These are phyloP conservation scores for Ictidomys tridecemlineatus DNA, from an alignment of 2,113 vertebrate species.

Conservation along the genomic window DNA sequence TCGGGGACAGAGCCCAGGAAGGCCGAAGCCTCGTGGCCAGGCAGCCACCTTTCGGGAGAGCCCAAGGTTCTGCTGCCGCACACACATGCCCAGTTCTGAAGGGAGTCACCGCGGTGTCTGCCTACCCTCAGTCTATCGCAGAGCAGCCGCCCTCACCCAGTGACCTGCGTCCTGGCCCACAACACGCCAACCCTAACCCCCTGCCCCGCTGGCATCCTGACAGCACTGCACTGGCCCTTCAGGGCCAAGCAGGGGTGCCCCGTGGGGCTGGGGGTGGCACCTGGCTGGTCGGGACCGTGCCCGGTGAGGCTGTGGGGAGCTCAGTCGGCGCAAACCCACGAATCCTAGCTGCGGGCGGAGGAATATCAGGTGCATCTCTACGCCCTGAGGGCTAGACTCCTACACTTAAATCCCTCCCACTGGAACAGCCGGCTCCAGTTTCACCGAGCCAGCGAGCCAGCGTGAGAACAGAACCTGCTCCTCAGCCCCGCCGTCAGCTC, in stretches of 20 bases:
- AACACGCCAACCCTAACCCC: neutral
- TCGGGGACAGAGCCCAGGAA: neutral
- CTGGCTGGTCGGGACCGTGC: neutral
- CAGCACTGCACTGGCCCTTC: neutral
- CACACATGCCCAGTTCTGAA: neutral
- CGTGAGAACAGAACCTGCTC: conserved; percentile 89
- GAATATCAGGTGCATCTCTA: conserved; percentile 97
- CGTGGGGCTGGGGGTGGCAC: neutral
- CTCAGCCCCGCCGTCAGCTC: conserved; percentile 81
- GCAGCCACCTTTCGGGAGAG: neutral
- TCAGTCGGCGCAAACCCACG: conserved; percentile 88
- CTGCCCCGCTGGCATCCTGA: neutral
- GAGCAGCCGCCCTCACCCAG: neutral
- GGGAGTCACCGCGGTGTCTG: neutral
- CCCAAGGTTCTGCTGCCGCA: neutral
- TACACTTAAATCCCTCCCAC: conserved; percentile 95
- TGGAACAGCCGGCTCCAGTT: conserved; percentile 92
- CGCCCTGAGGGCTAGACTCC: conserved; percentile 96
- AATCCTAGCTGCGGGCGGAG: conserved; percentile 95
- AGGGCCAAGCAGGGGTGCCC: conserved; percentile 43
- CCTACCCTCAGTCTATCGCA: neutral
- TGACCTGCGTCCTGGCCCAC: neutral
- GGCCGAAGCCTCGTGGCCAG: no score
- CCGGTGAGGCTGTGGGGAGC: conserved; percentile 5
- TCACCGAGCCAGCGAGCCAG: conserved; percentile 88